Percentiles rank a stretch among this genome's conserved stretches.
Conservation (phyloP, 2,113 vertebrate genomes). For the Mus spicilegus region DNA sequence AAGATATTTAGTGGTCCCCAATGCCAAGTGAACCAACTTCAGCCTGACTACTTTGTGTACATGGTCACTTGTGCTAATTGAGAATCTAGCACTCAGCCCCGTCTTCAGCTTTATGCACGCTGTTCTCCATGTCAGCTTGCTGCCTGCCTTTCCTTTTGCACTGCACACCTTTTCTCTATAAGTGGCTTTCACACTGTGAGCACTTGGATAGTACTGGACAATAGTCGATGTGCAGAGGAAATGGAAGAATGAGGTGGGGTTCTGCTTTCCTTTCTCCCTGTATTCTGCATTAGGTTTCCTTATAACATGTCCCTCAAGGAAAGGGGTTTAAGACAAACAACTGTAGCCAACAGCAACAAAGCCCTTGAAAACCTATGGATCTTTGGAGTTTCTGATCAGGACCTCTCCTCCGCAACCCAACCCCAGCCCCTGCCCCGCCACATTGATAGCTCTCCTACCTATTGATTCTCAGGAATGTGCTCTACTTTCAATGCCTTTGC, state of each 20-base stretch:
- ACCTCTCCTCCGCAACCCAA: neutral
- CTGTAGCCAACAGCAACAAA: neutral
- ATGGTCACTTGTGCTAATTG: neutral
- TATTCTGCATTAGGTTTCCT: neutral
- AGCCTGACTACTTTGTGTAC: neutral
- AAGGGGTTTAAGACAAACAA: neutral
- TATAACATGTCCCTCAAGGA: neutral
- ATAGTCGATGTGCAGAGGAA: neutral
- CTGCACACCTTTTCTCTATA: neutral
- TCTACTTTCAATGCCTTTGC: neutral
- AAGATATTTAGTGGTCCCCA: neutral
- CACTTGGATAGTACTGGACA: neutral
- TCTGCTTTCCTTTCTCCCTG: neutral
- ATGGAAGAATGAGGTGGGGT: neutral
- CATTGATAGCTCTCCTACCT: neutral
- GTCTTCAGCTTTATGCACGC: neutral
- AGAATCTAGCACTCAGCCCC: neutral
- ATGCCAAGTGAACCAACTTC: neutral
- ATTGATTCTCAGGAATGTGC: neutral
- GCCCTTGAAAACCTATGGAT: neutral
- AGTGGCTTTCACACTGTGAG: neutral
- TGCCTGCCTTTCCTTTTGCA: neutral
- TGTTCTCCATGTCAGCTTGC: neutral
- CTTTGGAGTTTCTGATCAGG: neutral
- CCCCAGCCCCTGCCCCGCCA: neutral